phyloP scores from a whole-genome alignment of 2,888 invertebrate species.

The Pardosa pseudoannulata region DNA sequence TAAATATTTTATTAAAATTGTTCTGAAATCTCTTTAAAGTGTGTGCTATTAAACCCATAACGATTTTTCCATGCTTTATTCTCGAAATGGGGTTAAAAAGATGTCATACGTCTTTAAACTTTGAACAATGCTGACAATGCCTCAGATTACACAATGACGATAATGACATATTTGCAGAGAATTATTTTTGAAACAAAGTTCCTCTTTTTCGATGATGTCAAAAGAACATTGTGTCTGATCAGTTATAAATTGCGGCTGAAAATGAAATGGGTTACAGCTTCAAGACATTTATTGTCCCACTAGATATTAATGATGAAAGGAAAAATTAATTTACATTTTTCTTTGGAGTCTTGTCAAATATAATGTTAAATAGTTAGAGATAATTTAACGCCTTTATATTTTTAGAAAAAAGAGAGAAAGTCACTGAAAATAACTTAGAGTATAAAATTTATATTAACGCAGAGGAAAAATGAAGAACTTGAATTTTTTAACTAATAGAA shows the following conservation, averaged over 20 bases:
- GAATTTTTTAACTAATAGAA: too few species aligned
- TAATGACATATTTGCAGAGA: neutral
- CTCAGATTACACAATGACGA: constrained; percentile 4
- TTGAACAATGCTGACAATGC: constrained; percentile 6
- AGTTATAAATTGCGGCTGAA: constrained; percentile 7
- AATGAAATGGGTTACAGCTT: neutral
- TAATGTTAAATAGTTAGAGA: neutral
- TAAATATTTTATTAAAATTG: too few species aligned
- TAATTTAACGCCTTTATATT: neutral
- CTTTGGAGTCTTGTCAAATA: neutral
- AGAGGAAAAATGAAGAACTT: too few species aligned
- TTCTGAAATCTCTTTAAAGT: too few species aligned
- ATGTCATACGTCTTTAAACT: constrained; percentile 8
- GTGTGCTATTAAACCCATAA: too few species aligned
- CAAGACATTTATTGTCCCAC: neutral
- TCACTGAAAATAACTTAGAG: too few species aligned
- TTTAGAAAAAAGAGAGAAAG: too few species aligned
- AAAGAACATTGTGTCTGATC: constrained; percentile 10
- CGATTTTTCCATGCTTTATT: neutral
- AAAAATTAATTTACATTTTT: constrained; percentile 3
- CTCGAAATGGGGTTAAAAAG: neutral
- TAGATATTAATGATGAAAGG: neutral
- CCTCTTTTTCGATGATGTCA: constrained; percentile 1
- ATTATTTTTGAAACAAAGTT: constrained; percentile 14
- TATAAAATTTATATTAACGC: too few species aligned